Evolutionary conservation across 1,140 invertebrate species (phyloP), one percentile per base, ranked within the genome.

Genomic region (Coptotermes formosanus): DNA sequence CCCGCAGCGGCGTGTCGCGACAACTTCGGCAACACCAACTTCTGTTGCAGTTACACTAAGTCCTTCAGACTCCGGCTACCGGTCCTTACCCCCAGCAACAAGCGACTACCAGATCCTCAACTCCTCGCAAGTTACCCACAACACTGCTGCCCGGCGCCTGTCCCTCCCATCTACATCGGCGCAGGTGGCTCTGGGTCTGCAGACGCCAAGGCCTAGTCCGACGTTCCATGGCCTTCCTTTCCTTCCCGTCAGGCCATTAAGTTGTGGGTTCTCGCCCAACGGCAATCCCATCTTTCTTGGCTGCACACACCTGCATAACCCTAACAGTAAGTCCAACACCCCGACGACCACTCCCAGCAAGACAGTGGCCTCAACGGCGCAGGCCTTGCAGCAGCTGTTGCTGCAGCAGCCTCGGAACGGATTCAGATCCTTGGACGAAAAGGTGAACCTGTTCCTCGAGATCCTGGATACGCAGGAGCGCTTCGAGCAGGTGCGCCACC

Each of bases 381-480:
- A 95, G 86, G 94, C 94, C 0, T 94, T 95, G 43, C 93, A 95
- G 84, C 93, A 95, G 84, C 94, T 95, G 88, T 90, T 95, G 75
- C 90, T 95, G 43, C 90, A 92, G 55, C 93, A 94, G 89, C 94
- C 94, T 2, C 90, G 94, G 30, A 95, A 96, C 89, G 95, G 95
- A 4, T 95, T 95, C 90, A 94, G 94, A 87, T 94, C 95, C 88
- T 92, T 94, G 90, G 95, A 96, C 88, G 95, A 96, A 90, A 95
- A 95, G 89, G 92, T 96, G 88, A 93, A 94, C 21, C 92, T 96
- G 23, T 95, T 96, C 90, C 94, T 96, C 88, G 95, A 96, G 87
- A 96, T 96, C 87, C 92, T 96, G 88, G 95, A 96, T 89, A 94
- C 95, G 23, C 95, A 96, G 91, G 95, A 96, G 90, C 92, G 93